A percentile compares a stretch with the other conserved stretches of the same genome.
phyloP scores from a whole-genome alignment of 2,888 invertebrate genomes.

The Tuberolachnus salignus region DNA sequence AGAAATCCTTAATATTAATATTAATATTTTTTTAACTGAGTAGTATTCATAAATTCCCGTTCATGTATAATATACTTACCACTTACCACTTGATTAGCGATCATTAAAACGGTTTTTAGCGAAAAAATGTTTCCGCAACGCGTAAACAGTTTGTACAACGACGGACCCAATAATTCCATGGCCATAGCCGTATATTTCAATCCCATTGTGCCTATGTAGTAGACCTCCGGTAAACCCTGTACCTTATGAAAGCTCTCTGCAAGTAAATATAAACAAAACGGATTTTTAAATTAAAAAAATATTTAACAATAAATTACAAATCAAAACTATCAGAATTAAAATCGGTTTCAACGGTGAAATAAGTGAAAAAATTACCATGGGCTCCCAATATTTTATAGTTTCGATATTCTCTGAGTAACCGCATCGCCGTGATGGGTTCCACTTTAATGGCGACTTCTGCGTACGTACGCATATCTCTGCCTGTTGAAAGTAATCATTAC shows the following conservation, averaged over 20 bases:
- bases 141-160: neutral
- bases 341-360: neutral
- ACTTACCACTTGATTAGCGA: constrained; percentile 34
- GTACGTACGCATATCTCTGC: constrained; percentile 10
- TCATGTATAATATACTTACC: neutral
- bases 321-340: no score
- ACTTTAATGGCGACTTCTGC: constrained; percentile 26
- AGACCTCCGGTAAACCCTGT: constrained; percentile 2
- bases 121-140: constrained; percentile 14
- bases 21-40: no score
- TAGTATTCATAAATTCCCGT: neutral
- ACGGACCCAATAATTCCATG: constrained; percentile 41
- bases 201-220: constrained; percentile 12
- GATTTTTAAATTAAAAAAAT: neutral
- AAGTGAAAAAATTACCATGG: neutral
- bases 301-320: no score
- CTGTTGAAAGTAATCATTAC: neutral
- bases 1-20: no score
- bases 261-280: neutral
- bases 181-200: neutral
- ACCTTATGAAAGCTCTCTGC: neutral
- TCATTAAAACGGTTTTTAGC: constrained; percentile 28
- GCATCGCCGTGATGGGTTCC: neutral
- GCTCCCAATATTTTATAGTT: constrained; percentile 3
- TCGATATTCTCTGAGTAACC: neutral